These are phyloP conservation scores for Atherix ibis DNA, from an alignment of 2,888 invertebrate genomes.

Conservation along the genomic window DNA sequence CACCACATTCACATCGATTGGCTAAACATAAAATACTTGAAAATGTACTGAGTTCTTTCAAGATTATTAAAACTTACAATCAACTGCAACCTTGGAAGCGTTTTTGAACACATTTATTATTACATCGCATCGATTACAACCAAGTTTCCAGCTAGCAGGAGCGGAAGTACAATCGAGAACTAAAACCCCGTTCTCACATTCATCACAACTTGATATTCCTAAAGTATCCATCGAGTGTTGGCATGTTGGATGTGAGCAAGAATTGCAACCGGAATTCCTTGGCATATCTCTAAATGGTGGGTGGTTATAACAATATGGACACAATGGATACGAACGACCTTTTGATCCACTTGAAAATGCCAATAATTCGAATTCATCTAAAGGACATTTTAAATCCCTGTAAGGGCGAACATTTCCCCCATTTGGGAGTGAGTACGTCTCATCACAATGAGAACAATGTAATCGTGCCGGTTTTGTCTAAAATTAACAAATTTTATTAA, in stretches of 20 bases:
- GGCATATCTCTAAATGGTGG: conserved; percentile 98
- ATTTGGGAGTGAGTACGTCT: conserved; percentile 86
- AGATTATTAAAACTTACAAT: conserved; percentile 28
- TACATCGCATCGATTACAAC: conserved; percentile 89
- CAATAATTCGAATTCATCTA: conserved; percentile 93
- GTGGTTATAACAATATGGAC: conserved; percentile 96
- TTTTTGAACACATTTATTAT: conserved; percentile 91
- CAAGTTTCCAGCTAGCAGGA: conserved; percentile 89
- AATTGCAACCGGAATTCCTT: conserved; percentile 85
- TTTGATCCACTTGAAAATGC: conserved; percentile 88
- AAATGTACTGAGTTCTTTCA: too few species aligned
- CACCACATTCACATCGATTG: conserved; percentile 46
- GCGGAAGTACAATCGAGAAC: conserved; percentile 79
- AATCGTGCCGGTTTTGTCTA: conserved; percentile 70
- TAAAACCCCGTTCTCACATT: conserved; percentile 79
- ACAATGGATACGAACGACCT: conserved; percentile 91
- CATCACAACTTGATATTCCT: conserved; percentile 82
- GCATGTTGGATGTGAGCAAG: conserved; percentile 92
- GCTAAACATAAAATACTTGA: too few species aligned
- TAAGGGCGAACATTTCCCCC: conserved; percentile 85
- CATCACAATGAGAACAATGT: conserved; percentile 91
- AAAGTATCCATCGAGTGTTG: conserved; percentile 73
- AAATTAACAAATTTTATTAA: neutral
- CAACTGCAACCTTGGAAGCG: conserved; percentile 72
- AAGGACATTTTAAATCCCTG: conserved; percentile 89